Evolutionary conservation across 1,140 invertebrate species (phyloP), one percentile per base, ranked within the genome.

Genomic region (Tetraneura akinire): DNA sequence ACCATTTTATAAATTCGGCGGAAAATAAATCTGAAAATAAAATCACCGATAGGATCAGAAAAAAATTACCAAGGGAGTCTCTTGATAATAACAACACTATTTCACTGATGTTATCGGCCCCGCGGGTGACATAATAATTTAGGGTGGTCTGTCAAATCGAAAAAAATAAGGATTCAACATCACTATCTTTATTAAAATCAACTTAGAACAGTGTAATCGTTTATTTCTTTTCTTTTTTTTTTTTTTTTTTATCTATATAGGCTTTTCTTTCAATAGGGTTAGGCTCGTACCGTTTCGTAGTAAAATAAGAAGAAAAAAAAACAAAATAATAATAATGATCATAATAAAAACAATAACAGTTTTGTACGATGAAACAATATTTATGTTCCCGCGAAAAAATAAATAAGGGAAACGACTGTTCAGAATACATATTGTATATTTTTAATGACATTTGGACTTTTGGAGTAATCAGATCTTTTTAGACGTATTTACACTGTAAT

Each of bases 51-150:
- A 71, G 68, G 68, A 71, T 71, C 68, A 29, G 23, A 10, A 71
- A 71, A 64, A 71, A 71, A 71, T 71, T 71, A 71, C 68, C 45
- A 29, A 71, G 47, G 68, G 68, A 21, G 66, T 68, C 37, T 66
- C 66, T 45, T 37, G 66, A 68, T 68, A 68, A 68, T 68, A 68
- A 68, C 66, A 68, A 68, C 66, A 68, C 66, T 68, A 68, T 71
- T 71, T 49, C 68, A 51, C 45, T 51, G 68, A 71, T 71, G 68
- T 51, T 71, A 71, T 71, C 68, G 16, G 47, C 21, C 68, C 68
- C 47, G 47, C 68, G 68, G 68, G 68, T 51, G 68, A 71, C 68
- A 51, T 71, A 71, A 71, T 71, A 71, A 71, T 71, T 71, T 71
- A 71, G 68, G 68, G 68, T 47, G 68, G 68, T 68, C 66, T 68